These are phyloP conservation scores for Dasypus novemcinctus DNA, from an alignment of 2,113 vertebrate genomes.

Conservation along the genomic window DNA sequence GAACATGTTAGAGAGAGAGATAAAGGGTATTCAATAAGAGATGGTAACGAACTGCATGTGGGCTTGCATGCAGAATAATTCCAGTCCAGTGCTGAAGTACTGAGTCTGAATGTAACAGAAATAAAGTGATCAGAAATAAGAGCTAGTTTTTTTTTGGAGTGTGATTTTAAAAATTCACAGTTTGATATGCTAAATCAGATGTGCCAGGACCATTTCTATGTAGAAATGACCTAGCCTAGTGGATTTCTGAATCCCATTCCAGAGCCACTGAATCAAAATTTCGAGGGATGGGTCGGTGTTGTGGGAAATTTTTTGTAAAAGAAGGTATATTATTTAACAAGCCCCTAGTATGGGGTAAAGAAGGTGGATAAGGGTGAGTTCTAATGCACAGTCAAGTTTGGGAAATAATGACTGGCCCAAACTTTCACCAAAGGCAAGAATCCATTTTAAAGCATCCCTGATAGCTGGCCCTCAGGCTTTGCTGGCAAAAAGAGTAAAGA, in stretches of 20 bases:
- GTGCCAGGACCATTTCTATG: neutral
- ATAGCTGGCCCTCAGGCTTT: neutral
- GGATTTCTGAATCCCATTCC: neutral
- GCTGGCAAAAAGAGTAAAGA: neutral
- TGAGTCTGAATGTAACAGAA: neutral
- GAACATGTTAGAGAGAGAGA: neutral
- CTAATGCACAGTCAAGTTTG: neutral
- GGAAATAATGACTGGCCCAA: neutral
- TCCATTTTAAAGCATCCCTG: neutral
- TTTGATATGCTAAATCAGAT: neutral
- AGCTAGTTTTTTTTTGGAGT: neutral
- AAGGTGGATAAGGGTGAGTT: neutral
- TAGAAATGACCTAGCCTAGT: neutral
- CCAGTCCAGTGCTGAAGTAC: rapidly evolving
- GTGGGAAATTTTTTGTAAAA: neutral
- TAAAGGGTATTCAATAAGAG: neutral
- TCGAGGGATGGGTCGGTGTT: neutral
- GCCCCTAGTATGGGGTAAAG: neutral
- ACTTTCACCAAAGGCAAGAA: neutral
- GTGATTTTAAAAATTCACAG: neutral
- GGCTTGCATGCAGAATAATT: rapidly evolving
- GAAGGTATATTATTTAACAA: neutral
- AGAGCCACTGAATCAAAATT: neutral
- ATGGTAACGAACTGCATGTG: too few relatives aligned
- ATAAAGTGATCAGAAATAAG: neutral